Conservation (phyloP, 2,888 invertebrate species). For the Clitarchus hookeri region DNA sequence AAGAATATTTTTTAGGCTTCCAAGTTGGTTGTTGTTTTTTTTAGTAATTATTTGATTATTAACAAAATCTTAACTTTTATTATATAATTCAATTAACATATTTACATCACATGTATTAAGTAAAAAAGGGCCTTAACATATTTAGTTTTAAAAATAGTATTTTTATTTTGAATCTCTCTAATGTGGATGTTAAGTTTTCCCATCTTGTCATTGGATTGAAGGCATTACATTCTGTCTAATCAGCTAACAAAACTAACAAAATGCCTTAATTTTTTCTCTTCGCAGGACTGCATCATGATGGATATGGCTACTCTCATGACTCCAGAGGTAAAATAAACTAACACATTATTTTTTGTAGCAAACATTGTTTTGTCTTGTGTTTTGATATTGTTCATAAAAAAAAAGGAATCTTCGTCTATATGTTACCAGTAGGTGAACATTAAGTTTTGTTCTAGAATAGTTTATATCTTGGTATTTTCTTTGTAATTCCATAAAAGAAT, state of each 20-base stretch:
- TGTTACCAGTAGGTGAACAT: background rate
- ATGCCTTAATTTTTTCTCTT: constrained; percentile 45
- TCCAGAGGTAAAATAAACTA: constrained; percentile 67
- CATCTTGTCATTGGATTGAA: background rate
- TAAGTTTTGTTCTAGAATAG: background rate
- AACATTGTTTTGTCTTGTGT: background rate
- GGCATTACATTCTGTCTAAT: background rate
- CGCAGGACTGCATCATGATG: constrained; percentile 62
- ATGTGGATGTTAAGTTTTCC: too few species aligned
- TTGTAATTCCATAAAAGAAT: background rate
- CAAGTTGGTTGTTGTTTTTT: too few species aligned
- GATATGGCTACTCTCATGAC: constrained; percentile 70
- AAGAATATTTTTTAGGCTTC: too few species aligned
- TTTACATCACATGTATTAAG: too few species aligned
- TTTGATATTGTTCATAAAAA: background rate
- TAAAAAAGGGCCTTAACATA: too few species aligned
- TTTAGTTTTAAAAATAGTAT: too few species aligned
- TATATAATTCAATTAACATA: too few species aligned
- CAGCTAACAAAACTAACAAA: background rate
- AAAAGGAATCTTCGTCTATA: background rate
- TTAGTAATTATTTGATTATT: too few species aligned
- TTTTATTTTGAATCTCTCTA: too few species aligned
- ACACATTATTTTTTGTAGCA: background rate
- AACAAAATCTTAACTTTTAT: too few species aligned
- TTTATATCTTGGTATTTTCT: background rate